Conservation (phyloP, 2,797 vertebrate genomes). For the Falco cherrug region DNA sequence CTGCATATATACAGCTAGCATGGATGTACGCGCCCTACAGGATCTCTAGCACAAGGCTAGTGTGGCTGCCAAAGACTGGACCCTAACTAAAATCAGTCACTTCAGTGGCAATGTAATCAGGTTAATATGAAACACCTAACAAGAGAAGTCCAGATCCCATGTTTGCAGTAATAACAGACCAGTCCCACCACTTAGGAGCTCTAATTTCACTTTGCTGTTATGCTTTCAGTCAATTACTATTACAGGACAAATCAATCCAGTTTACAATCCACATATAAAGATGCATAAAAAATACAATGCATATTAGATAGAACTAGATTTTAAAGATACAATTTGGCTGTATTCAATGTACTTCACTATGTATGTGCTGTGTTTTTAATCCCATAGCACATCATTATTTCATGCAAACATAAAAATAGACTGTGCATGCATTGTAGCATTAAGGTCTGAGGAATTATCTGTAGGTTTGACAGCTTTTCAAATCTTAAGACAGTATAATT, state of each 20-base stretch:
- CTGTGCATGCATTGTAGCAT: not conserved
- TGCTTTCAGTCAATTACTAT: not conserved
- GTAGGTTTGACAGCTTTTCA: constrained; percentile 10
- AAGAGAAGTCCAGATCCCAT: not conserved
- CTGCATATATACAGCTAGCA: not conserved
- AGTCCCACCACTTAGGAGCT: not conserved
- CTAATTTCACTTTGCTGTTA: not conserved
- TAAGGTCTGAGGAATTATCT: not conserved
- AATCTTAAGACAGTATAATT: constrained; percentile 20
- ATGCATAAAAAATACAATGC: not conserved
- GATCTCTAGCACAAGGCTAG: not conserved
- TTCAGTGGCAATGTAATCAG: not conserved
- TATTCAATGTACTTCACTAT: not conserved
- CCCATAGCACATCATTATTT: not conserved
- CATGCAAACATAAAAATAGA: not conserved
- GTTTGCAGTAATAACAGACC: not conserved
- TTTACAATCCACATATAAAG: not conserved
- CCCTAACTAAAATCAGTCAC: not conserved
- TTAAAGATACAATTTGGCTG: not conserved
- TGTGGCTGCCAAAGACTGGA: not conserved
- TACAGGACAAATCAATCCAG: not conserved
- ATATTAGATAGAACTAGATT: not conserved
- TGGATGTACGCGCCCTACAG: accelerated
- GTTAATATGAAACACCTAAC: not conserved
- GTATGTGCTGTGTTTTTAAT: not conserved